Evolutionary conservation across 2,797 vertebrate genomes (phyloP), one percentile per base, ranked within the genome.

Genomic region (Characodon lateralis): DNA sequence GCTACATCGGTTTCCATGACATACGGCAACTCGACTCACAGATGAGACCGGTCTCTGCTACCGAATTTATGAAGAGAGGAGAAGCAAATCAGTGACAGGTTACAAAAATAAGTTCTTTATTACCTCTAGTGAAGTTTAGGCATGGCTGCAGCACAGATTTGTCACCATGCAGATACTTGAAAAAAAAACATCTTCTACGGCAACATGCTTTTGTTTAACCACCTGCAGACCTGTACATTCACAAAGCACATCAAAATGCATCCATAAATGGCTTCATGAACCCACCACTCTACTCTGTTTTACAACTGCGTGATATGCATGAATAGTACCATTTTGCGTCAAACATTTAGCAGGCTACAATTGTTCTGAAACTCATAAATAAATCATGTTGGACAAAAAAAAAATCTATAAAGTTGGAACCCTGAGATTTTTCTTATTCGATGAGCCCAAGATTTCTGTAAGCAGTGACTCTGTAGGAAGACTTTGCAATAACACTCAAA

Each of bases 361-460:
- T 79, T 31, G 20, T 76, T 82, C 68, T 73, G 78, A 48, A 90
- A 59, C 35, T 46, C 24, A 81, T 74, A 50, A 76, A 48, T 74
- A 61, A 80, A 76, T 85, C 55, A 51, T 41, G 61, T 43, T 43
- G 35, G 20, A 43, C 2, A 35, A 53, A 85, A 76, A 72, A 46
- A 79, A 72, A 80, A 76, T 82, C 72, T 79, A 80, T 78, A 78
- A 87, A 78, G 88, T 61, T 85, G 78, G 78, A 93, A 93, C 93
- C 95, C 94, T 95, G 95, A 95, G 94, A 94, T 89, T 90, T 91
- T 41, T 5, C 71, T 84, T 83, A 69, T 81, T 89, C 70, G 75
- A 75, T 81, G 78, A 90, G 74, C 63, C 58, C 31, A 55, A 28
- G 50, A 73, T 76, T 68, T 78, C 84, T 43, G n/a, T 70, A 28